Evolutionary conservation across 2,888 invertebrate species (phyloP).

Genomic region (Dryocosmus kuriphilus): DNA sequence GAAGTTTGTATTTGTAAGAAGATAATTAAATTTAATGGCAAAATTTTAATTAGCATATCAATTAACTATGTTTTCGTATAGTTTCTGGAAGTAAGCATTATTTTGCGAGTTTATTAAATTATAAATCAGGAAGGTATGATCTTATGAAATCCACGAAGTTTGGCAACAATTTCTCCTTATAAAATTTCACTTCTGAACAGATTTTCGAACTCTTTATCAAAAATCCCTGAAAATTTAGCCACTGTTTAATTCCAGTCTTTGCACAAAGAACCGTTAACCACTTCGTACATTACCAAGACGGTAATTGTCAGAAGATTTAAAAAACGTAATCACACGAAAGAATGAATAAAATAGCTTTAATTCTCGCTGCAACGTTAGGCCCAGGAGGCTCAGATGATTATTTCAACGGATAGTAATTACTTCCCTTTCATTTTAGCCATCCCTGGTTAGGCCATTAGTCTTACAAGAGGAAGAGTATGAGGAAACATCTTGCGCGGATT

Average conservation of each 20-base stretch:
- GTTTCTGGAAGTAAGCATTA: not conserved
- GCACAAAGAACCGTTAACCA: constrained; percentile 53
- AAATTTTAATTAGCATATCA: too few relatives aligned
- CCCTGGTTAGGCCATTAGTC: constrained; percentile 60
- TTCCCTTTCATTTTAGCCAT: constrained; percentile 68
- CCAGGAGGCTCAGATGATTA: constrained; percentile 63
- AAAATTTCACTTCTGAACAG: constrained; percentile 21
- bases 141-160: not conserved
- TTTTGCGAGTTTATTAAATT: not conserved
- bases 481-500: constrained; percentile 74
- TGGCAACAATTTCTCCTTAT: constrained; percentile 3
- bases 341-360: constrained; percentile 60
- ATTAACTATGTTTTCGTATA: too few relatives aligned
- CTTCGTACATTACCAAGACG: constrained; percentile 51
- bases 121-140: not conserved
- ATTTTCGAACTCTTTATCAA: constrained; percentile 24
- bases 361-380: constrained; percentile 44
- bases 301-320: constrained; percentile 55
- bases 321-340: constrained; percentile 56
- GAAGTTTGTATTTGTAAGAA: not conserved
- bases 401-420: constrained; percentile 74
- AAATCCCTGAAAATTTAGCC: not conserved
- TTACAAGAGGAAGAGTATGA: constrained; percentile 54
- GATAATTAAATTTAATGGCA: not conserved
- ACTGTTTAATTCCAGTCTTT: not conserved